Evolutionary conservation across 1,140 invertebrate species (phyloP), one percentile per base, ranked within the genome.

Genomic region (Drosophila jambulina): DNA sequence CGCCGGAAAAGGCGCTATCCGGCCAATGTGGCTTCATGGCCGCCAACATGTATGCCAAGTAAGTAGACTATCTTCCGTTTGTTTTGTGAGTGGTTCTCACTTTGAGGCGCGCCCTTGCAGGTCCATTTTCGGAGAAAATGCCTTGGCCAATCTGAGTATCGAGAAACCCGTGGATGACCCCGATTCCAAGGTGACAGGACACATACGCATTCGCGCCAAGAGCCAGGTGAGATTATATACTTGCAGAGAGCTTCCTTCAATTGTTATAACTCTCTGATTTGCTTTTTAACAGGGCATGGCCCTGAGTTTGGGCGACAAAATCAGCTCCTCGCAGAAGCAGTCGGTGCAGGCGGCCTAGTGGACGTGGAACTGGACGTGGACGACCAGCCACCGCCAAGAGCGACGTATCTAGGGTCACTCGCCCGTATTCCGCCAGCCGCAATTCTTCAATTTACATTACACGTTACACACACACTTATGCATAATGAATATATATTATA

Each of bases 21-120:
- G 99, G 99, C 1, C 97, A 99, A 85, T 99, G 99, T 93, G 98
- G 98, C 17, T 99, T 99, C 93, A 98, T 99, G 97, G 99, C 99
- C 40, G 99, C 99, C 38, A 99, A 99, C 92, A 96, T 99, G 95
- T 99, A 99, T 94, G 99, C 99, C 40, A 96, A 91, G 92, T 93
- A 60, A 64, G 82, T n/a, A n/a, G n/a, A n/a, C n/a, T n/a, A n/a
- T n/a, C n/a, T n/a, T n/a, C n/a, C n/a, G n/a, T n/a, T n/a, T n/a
- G n/a, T n/a, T n/a, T n/a, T n/a, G n/a, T n/a, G n/a, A n/a, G n/a
- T n/a, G n/a, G n/a, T n/a, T 9, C 7, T 38, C 9, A 29, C 7
- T 0, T 10, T 17, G 0, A 1, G 9, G 4, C 40, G 12, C 13
- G 25, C 7, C n/a, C 0, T 53, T 60, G 4, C 23, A 94, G 98